These are phyloP conservation scores for Stylophora pistillata DNA, from an alignment of 64 coral and sea anemone genomes.

Conservation along the genomic window DNA sequence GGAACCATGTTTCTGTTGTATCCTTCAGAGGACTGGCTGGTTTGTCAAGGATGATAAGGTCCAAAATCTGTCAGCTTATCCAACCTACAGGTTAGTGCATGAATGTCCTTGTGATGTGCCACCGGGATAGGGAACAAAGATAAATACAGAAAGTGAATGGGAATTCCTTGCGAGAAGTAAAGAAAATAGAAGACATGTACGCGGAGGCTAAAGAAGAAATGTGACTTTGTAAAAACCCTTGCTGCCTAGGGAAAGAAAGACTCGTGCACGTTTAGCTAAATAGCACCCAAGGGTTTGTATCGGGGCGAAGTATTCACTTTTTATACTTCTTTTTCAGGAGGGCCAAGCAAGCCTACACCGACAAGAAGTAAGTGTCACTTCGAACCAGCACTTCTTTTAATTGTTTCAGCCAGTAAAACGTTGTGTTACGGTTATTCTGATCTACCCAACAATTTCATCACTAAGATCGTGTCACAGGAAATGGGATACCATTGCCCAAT, in stretches of 20 bases:
- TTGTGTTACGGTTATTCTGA: too few relatives aligned
- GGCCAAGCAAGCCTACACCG: conserved; percentile 1
- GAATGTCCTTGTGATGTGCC: background rate
- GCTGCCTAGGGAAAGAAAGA: too few relatives aligned
- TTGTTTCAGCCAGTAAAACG: too few relatives aligned
- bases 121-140: background rate
- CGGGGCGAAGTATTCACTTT: background rate
- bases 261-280: too few relatives aligned
- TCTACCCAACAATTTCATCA: too few relatives aligned
- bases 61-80: conserved; percentile 35
- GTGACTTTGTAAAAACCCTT: too few relatives aligned
- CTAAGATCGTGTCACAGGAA: too few relatives aligned
- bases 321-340: conserved; percentile 8
- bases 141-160: background rate
- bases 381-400: background rate
- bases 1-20: conserved; percentile 7
- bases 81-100: conserved; percentile 16
- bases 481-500: too few relatives aligned
- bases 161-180: too few relatives aligned
- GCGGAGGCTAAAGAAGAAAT: too few relatives aligned
- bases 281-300: background rate
- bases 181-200: too few relatives aligned
- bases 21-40: conserved; percentile 32
- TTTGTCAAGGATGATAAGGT: conserved; percentile 16
- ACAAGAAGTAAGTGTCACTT: conserved; percentile 19